Conservation (phyloP, 2,888 invertebrate genomes). For the Myopa testacea region DNA sequence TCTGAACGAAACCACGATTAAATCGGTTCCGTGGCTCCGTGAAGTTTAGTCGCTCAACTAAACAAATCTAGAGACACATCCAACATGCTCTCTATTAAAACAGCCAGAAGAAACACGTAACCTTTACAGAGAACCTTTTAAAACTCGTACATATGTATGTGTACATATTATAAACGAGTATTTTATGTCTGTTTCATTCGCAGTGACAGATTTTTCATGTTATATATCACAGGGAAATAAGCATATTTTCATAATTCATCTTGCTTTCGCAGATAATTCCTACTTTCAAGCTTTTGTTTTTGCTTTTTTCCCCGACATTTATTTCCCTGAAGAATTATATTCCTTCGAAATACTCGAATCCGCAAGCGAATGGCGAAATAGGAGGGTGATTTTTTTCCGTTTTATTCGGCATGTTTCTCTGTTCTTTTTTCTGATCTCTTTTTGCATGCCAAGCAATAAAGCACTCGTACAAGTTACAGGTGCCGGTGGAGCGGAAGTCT, state of each 20-base stretch:
- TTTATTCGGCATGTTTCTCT: conserved; percentile 9
- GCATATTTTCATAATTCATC: conserved; percentile 46
- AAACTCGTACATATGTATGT: no score
- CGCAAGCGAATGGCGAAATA: conserved; percentile 6
- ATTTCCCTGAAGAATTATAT: conserved; percentile 45
- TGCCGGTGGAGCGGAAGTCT: conserved; percentile 39
- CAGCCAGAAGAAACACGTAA: no score
- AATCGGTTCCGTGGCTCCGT: no score
- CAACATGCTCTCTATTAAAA: no score
- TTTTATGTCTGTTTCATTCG: conserved; percentile 1
- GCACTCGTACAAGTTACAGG: conserved; percentile 45
- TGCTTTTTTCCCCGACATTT: conserved; percentile 42
- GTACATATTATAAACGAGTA: no score
- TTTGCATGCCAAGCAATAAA: conserved; percentile 41
- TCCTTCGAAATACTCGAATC: background rate
- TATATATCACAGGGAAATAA: conserved; percentile 43
- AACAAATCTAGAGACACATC: no score
- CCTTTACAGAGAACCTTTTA: no score
- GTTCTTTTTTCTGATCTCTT: conserved; percentile 4
- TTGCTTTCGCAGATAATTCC: conserved; percentile 43
- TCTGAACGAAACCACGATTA: no score
- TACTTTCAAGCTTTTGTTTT: conserved; percentile 37
- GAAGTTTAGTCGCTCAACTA: no score
- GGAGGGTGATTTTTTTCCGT: conserved; percentile 39
- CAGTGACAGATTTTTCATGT: conserved; percentile 26